These are phyloP conservation scores for Eubucco bourcierii DNA, from an alignment of 2,113 vertebrate species.

Conservation along the genomic window DNA sequence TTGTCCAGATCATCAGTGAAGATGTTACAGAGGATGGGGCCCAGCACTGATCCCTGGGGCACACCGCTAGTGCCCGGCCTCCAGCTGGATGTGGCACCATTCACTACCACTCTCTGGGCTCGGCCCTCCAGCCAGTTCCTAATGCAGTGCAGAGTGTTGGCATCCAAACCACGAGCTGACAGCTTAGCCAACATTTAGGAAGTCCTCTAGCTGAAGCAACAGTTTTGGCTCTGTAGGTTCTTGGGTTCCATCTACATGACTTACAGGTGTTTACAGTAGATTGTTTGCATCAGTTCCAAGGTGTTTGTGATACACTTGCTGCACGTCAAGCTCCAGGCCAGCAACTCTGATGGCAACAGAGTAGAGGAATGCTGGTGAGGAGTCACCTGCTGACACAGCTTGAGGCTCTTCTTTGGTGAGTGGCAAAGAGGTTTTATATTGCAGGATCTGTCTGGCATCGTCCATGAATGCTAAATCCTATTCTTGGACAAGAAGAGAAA, in stretches of 20 bases:
- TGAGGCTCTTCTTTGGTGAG: background rate
- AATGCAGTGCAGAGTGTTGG: too few species aligned
- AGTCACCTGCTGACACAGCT: rapidly evolving
- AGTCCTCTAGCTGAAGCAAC: background rate
- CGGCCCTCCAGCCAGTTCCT: too few species aligned
- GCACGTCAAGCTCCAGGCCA: rapidly evolving
- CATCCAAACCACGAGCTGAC: too few species aligned
- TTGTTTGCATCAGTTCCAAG: background rate
- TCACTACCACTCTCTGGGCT: too few species aligned
- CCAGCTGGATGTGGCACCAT: too few species aligned
- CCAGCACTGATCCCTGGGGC: too few species aligned
- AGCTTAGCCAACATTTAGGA: too few species aligned
- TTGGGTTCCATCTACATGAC: background rate
- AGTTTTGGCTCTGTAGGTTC: background rate
- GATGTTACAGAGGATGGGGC: too few species aligned
- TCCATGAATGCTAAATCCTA: background rate
- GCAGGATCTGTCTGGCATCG: background rate
- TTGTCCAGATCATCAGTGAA: too few species aligned
- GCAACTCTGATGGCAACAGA: background rate
- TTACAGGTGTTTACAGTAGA: background rate
- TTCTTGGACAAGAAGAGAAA: background rate
- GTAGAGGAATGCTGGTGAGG: background rate
- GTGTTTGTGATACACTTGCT: background rate
- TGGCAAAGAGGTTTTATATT: background rate
- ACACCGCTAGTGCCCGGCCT: too few species aligned